These are phyloP conservation scores for Hydrochoerus hydrochaeris DNA, from an alignment of 2,113 vertebrate species.

Conservation along the genomic window DNA sequence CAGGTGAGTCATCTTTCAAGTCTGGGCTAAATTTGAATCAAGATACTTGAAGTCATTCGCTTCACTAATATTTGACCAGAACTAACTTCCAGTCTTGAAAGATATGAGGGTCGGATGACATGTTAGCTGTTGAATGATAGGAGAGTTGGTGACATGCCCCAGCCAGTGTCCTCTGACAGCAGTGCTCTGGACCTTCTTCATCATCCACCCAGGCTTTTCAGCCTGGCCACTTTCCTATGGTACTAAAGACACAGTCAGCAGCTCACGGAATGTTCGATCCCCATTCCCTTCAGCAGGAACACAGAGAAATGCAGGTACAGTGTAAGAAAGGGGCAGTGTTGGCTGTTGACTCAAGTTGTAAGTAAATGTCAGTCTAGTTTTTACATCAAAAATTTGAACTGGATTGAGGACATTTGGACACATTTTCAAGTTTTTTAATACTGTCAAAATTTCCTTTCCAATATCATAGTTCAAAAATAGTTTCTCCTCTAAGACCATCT, in stretches of 20 bases:
- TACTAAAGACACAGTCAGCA: neutral
- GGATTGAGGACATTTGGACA: neutral
- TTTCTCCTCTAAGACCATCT: neutral
- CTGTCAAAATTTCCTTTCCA: neutral
- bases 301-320: neutral
- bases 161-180: neutral
- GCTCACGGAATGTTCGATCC: neutral
- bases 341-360: neutral
- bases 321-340: too few relatives aligned
- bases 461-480: neutral
- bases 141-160: neutral
- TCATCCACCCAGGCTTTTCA: neutral
- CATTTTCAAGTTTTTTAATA: neutral
- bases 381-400: neutral
- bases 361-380: neutral
- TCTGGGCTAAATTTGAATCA: neutral
- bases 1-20: neutral
- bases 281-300: neutral
- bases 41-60: neutral
- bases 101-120: too few relatives aligned
- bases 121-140: neutral
- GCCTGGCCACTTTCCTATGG: neutral
- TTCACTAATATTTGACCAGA: neutral
- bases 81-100: neutral
- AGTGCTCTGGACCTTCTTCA: neutral